A percentile compares a stretch with the other conserved stretches of the same genome.
Conservation (phyloP, 2,113 vertebrate genomes). For the Calyptommatus sinebrachiatus region DNA sequence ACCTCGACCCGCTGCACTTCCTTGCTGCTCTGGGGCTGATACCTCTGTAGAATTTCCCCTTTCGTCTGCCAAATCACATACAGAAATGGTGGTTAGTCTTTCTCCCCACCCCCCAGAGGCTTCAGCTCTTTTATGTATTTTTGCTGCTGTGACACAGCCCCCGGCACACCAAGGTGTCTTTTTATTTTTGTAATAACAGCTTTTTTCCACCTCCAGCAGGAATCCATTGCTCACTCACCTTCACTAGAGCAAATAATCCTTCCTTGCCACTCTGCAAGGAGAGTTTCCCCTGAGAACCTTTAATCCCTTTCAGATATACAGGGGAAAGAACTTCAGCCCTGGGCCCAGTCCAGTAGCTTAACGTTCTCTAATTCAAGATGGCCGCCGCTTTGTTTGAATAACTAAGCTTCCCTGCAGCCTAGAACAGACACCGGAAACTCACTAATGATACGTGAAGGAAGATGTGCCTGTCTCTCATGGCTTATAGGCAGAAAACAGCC, state of each 20-base stretch:
- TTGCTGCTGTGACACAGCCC: neutral
- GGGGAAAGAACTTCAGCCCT: neutral
- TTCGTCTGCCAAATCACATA: constrained; percentile 1
- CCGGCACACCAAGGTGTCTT: neutral
- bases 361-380: neutral
- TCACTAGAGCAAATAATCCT: neutral
- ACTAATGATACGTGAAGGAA: too few species aligned
- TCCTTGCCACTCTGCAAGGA: neutral
- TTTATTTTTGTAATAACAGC: neutral
- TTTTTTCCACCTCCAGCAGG: neutral
- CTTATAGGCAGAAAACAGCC: neutral
- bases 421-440: neutral
- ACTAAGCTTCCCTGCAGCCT: neutral
- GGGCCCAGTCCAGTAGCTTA: too few species aligned
- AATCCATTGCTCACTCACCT: neutral
- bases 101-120: neutral
- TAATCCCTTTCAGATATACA: neutral
- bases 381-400: neutral
- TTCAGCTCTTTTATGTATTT: constrained; percentile 7
- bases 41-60: neutral
- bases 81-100: neutral
- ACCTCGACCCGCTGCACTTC: constrained; percentile 30
- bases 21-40: constrained; percentile 19
- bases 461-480: too few species aligned
- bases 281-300: neutral